A percentile compares a stretch with the other conserved stretches of the same genome.
phyloP scores from a whole-genome alignment of 92 coral and sea anemone species.

The Parazoanthus atlanticus region DNA sequence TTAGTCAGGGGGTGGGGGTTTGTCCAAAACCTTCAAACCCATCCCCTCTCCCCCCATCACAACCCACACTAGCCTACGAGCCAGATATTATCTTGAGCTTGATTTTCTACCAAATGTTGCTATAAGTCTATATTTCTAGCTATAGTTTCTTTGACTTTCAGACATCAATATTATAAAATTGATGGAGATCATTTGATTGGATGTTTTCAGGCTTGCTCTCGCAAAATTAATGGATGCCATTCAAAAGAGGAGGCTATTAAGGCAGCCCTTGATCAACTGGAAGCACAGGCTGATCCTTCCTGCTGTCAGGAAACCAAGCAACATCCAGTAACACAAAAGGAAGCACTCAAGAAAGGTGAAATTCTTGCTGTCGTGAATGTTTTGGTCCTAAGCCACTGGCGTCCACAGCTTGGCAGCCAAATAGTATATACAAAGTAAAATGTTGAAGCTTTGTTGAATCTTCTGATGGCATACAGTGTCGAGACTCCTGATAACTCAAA shows the following conservation, averaged over 20 bases:
- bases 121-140: too few species aligned
- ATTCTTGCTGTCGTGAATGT: background rate
- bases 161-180: background rate
- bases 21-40: too few species aligned
- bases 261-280: constrained; percentile 63
- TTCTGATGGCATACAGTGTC: too few species aligned
- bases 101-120: too few species aligned
- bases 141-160: too few species aligned
- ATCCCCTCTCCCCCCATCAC: too few species aligned
- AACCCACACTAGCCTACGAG: too few species aligned
- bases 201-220: constrained; percentile 70
- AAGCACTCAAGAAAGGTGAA: constrained; percentile 78
- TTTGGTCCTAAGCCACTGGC: background rate
- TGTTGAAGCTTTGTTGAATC: too few species aligned
- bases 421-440: too few species aligned
- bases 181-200: background rate
- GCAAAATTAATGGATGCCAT: constrained; percentile 68
- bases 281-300: constrained; percentile 45
- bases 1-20: too few species aligned
- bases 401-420: background rate
- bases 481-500: too few species aligned
- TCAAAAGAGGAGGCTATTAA: constrained; percentile 84
- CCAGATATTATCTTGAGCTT: too few species aligned
- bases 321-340: constrained; percentile 45
- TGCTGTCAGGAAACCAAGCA: constrained; percentile 48